These are phyloP conservation scores for Pseudachorutes palmiensis DNA, from an alignment of 1,140 invertebrate species.

Conservation along the genomic window DNA sequence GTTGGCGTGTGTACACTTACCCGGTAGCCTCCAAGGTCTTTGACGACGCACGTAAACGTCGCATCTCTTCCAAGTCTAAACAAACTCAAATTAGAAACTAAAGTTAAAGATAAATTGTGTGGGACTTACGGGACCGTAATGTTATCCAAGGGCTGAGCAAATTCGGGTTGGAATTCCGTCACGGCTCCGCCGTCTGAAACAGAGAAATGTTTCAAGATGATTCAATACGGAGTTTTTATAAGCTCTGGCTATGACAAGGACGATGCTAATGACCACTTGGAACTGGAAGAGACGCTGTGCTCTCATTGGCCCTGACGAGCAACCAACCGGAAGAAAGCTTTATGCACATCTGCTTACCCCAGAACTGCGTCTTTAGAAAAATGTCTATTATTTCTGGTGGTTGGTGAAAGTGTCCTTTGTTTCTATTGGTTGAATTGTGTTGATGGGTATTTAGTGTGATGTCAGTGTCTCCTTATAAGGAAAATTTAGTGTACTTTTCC, in stretches of 20 bases:
- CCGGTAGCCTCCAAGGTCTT: conserved; percentile 79
- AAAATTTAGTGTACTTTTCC: conserved; percentile 39
- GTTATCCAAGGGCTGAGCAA: conserved; percentile 70
- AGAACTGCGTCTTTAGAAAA: neutral
- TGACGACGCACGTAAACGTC: conserved; percentile 74
- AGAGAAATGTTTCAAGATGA: neutral
- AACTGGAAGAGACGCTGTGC: neutral
- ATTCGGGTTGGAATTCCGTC: conserved; percentile 66
- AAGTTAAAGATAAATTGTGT: neutral
- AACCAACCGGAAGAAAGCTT: neutral
- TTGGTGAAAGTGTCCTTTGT: neutral
- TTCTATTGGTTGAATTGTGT: neutral
- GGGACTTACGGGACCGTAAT: conserved; percentile 57
- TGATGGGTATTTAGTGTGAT: neutral
- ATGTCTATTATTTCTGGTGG: neutral
- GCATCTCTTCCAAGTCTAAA: conserved; percentile 65
- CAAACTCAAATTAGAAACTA: conserved; percentile 14
- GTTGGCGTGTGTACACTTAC: conserved; percentile 50
- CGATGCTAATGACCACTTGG: neutral
- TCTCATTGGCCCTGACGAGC: neutral
- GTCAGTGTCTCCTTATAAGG: conserved; percentile 16
- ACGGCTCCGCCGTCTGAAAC: conserved; percentile 33
- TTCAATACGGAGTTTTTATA: conserved; percentile 1
- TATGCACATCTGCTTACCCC: neutral
- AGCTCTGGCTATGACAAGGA: neutral